These are phyloP conservation scores for Tetrapedia diversipes DNA, from an alignment of 2,888 invertebrate genomes.

Conservation along the genomic window DNA sequence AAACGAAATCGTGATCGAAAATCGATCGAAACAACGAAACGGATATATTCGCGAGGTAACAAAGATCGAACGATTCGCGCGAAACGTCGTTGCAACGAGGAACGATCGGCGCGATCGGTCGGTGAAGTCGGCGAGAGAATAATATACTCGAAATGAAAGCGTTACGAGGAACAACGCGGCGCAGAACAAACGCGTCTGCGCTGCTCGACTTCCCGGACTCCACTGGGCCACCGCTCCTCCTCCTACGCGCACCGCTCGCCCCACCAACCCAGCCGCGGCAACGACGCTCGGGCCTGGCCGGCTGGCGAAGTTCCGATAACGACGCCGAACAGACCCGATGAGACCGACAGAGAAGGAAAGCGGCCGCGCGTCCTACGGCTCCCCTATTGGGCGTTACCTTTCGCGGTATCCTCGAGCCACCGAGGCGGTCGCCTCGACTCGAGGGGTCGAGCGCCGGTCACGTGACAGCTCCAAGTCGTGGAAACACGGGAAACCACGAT, in stretches of 20 bases:
- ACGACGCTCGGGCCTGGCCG: constrained; percentile 77
- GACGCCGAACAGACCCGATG: constrained; percentile 62
- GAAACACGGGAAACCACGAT: constrained; percentile 27
- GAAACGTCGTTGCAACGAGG: not conserved
- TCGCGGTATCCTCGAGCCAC: constrained; percentile 4
- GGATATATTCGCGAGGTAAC: no score
- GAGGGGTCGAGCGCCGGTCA: constrained; percentile 25
- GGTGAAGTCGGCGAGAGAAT: not conserved
- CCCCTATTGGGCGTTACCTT: constrained; percentile 45
- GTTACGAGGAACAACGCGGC: constrained; percentile 56
- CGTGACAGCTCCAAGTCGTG: constrained; percentile 29
- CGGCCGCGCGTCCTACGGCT: not conserved
- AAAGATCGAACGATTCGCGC: not conserved
- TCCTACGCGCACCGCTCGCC: constrained; percentile 78
- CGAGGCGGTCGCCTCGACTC: constrained; percentile 23
- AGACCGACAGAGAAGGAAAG: constrained; percentile 11
- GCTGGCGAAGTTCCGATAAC: constrained; percentile 41
- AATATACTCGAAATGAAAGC: constrained; percentile 2
- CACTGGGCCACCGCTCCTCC: constrained; percentile 81
- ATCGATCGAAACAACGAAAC: not conserved
- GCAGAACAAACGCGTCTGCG: constrained; percentile 81
- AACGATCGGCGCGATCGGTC: not conserved
- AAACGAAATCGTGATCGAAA: not conserved
- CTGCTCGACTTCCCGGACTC: constrained; percentile 82
- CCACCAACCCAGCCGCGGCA: constrained; percentile 61